Evolutionary conservation across 2,113 vertebrate genomes (phyloP).

Genomic region (Pluvianellus socialis): DNA sequence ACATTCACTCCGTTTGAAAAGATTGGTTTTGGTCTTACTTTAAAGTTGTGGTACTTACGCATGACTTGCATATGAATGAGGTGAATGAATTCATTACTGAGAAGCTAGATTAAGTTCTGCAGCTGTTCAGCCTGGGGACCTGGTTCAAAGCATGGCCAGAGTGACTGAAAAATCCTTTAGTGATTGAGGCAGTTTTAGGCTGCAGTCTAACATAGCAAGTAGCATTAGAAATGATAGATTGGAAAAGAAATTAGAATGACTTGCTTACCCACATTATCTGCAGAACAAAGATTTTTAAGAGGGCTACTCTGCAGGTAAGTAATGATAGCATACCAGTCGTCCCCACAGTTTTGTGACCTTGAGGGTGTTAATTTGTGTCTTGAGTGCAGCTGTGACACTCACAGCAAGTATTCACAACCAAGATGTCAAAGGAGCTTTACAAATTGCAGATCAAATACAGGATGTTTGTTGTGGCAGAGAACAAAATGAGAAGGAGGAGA

Average conservation of each 20-base stretch:
- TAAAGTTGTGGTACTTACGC: constrained; percentile 67
- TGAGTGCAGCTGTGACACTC: constrained; percentile 8
- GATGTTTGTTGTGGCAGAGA: constrained; percentile 5
- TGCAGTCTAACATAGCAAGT: constrained; percentile 36
- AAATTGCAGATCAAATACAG: constrained; percentile 15
- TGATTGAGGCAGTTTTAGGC: constrained; percentile 56
- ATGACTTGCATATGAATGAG: constrained; percentile 72
- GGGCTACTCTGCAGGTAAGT: background rate
- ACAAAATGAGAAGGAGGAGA: background rate
- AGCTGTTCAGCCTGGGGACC: constrained; percentile 73
- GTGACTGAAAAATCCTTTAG: constrained; percentile 55
- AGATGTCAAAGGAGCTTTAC: constrained; percentile 40
- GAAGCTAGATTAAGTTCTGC: constrained; percentile 75
- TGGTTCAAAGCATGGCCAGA: constrained; percentile 36
- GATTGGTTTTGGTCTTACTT: constrained; percentile 70
- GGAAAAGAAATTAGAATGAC: constrained; percentile 53
- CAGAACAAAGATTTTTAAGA: background rate
- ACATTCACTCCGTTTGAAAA: constrained; percentile 70
- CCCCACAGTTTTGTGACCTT: background rate
- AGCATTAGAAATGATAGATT: constrained; percentile 52
- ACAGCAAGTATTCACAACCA: constrained; percentile 24
- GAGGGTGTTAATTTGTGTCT: constrained; percentile 20
- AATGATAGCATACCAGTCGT: background rate
- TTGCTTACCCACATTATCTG: background rate
- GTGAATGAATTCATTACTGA: constrained; percentile 73